These are phyloP conservation scores for Hippoglossus hippoglossus DNA, from an alignment of 2,797 vertebrate genomes.

Conservation along the genomic window DNA sequence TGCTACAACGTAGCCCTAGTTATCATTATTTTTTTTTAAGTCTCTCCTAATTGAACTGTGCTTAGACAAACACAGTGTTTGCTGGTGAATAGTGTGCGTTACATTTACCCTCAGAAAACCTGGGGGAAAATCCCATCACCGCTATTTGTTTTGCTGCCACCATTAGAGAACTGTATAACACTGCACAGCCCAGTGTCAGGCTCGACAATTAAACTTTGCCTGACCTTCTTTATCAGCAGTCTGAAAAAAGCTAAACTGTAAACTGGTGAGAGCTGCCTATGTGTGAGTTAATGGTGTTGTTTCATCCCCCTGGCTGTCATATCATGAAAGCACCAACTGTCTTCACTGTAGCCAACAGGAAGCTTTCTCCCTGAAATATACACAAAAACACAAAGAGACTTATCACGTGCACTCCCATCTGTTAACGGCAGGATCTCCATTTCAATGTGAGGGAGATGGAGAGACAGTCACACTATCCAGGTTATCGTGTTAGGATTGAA, in stretches of 20 bases:
- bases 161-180: no score
- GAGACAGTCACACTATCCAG: constrained; percentile 11
- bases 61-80: neutral
- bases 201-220: neutral
- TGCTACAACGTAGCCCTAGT: no score
- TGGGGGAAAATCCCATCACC: neutral
- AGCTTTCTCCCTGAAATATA: constrained; percentile 37
- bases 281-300: constrained; percentile 1
- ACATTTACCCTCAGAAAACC: neutral
- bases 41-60: no score
- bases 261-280: neutral
- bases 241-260: neutral
- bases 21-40: no score
- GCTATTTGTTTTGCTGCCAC: no score
- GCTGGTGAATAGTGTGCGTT: neutral
- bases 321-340: constrained; percentile 26
- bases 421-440: constrained; percentile 23
- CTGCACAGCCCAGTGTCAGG: neutral
- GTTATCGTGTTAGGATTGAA: constrained; percentile 52
- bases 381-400: constrained; percentile 22
- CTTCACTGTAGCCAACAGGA: constrained; percentile 15
- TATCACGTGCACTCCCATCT: constrained; percentile 19
- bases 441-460: constrained; percentile 14
- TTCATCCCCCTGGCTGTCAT: no score
- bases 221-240: constrained; percentile 6